Percentiles rank a stretch among this genome's conserved stretches.
phyloP scores from a whole-genome alignment of 2,888 invertebrate genomes.

The Idaea straminata region DNA sequence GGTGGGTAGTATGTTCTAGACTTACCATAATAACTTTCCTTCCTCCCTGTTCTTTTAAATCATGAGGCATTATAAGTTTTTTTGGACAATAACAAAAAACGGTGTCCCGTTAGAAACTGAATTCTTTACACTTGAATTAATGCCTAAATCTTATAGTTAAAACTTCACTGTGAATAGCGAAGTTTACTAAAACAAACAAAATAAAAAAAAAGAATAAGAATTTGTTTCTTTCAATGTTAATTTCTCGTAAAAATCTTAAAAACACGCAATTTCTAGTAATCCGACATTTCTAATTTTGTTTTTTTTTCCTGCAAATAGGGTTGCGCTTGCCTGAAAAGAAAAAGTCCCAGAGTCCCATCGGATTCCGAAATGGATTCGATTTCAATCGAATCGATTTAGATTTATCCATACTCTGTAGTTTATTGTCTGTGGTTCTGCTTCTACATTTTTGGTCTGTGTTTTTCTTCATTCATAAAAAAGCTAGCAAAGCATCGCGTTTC shows the following conservation, averaged over 20 bases:
- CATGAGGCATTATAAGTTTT: constrained; percentile 73
- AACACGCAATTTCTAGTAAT: not conserved
- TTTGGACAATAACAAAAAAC: constrained; percentile 33
- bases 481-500: constrained; percentile 43
- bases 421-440: constrained; percentile 35
- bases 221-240: not conserved
- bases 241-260: not conserved
- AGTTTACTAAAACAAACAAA: not conserved
- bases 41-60: constrained; percentile 68
- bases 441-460: constrained; percentile 32
- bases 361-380: not conserved
- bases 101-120: constrained; percentile 40
- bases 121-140: not conserved
- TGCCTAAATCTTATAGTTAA: not conserved
- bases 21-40: constrained; percentile 74
- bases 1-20: constrained; percentile 9
- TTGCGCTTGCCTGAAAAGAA: not conserved
- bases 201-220: not conserved
- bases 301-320: not conserved
- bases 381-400: constrained; percentile 7
- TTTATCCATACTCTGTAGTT: not conserved
- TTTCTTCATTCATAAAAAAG: constrained; percentile 26
- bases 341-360: not conserved
- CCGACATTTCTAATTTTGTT: not conserved
- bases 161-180: not conserved